A percentile compares a stretch with the other conserved stretches of the same genome.
Evolutionary conservation across 2,113 vertebrate genomes (phyloP).

Genomic region (Cisticola juncidis): DNA sequence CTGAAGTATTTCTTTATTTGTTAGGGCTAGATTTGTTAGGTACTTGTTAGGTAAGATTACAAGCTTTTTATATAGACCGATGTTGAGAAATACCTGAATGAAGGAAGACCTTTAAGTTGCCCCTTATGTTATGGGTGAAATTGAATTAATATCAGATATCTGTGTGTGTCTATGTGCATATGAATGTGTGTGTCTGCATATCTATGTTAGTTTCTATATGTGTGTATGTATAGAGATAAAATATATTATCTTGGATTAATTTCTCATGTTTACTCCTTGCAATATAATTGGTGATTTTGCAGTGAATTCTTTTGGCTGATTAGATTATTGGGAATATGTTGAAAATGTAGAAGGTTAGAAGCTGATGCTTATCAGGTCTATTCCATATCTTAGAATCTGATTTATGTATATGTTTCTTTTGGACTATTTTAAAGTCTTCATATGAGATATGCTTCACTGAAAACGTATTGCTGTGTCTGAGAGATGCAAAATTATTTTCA

Average conservation of each 20-base stretch:
- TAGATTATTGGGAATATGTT: background rate
- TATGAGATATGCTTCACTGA: background rate
- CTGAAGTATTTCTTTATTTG: background rate
- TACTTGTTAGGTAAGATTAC: background rate
- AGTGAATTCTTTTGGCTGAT: background rate
- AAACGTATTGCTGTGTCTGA: background rate
- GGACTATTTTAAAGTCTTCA: background rate
- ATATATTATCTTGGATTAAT: background rate
- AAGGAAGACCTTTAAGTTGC: background rate
- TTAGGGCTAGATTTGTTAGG: too few relatives aligned
- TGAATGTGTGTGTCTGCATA: background rate
- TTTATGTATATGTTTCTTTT: background rate
- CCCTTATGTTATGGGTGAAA: background rate
- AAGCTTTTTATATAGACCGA: background rate
- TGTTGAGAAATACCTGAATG: background rate
- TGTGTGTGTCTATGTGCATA: fast-evolving
- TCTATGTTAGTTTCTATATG: background rate
- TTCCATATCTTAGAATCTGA: background rate
- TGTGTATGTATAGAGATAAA: fast-evolving
- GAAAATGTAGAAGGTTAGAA: background rate
- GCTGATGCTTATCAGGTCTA: background rate
- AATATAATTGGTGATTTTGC: background rate
- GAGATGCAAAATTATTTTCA: background rate
- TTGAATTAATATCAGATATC: background rate
- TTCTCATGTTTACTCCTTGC: background rate